Base-by-base conservation (phyloP, 2,113 vertebrate genomes). In the Orcinus orca region DNA sequence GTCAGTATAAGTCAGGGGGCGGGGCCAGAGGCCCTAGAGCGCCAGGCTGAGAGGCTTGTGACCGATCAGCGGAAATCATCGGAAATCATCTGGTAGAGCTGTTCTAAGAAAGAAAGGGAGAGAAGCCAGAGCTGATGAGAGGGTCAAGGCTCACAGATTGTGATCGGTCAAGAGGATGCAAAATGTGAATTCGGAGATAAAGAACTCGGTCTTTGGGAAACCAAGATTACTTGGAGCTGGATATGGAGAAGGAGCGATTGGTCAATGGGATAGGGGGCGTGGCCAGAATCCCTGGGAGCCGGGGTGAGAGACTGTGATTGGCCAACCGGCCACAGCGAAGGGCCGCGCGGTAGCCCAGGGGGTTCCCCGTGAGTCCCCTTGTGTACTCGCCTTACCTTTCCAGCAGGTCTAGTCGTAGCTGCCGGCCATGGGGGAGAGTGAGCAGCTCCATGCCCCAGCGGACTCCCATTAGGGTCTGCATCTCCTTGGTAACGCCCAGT, bases 381-480 rank as follows among this genome's bases (percentile, higher is more conserved):
- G 6, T 5, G 41, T 4, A 18, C 18, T 23, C 14, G 90, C 83
- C 97, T 26, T 98, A 99, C 99, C 99, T 99, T 99, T 99, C 99
- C 97, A 99, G 98, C 74, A 99, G 99, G 99, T 99, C 99, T 3
- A 99, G 99, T 96, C 99, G 99, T 82, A 99, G 99, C 98, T 99
- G 99, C 98, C 99, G 99, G 98, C 99, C 99, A 1, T 99, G 99
- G 73, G 99, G 99, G 94, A 99, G 99, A 80, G 99, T 99, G 98
- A 99, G 98, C 95, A 99, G 98, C 98, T 99, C 99, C 99, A 99
- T 98, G 97, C 99, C 99, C 0, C 99, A 99, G 98, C 99, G 99
- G 97, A 99, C 99, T 97, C 99, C 99, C 99, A 99, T 99, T 98
- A 99, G 99, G 99, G 98, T 99, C 98, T 99, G 99, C 99, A 99